Percentiles rank a stretch among this genome's conserved stretches.
phyloP scores from a whole-genome alignment of 2,113 vertebrate genomes.

The Psittacula cyanocephala region DNA sequence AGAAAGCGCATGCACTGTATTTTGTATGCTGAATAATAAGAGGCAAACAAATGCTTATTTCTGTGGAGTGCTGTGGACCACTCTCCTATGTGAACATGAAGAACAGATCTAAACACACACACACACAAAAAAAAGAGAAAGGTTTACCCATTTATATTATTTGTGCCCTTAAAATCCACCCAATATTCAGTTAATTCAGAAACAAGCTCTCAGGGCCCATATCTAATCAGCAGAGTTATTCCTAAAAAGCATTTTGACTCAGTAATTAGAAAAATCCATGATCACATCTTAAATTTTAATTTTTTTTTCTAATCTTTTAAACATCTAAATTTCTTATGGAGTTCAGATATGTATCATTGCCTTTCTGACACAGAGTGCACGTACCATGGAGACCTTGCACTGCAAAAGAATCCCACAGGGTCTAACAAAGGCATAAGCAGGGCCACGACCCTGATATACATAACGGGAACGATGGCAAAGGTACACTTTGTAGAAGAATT shows the following conservation, averaged over 20 bases:
- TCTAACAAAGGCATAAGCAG: neutral
- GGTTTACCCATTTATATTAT: neutral
- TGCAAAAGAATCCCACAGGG: neutral
- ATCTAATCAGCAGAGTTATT: neutral
- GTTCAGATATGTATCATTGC: neutral
- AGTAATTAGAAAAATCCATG: neutral
- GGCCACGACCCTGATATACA: neutral
- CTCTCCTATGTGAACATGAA: neutral
- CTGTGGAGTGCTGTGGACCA: neutral
- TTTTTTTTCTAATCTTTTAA: neutral
- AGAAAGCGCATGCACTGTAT: neutral
- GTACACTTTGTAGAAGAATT: neutral
- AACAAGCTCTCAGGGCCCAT: neutral
- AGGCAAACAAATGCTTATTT: neutral
- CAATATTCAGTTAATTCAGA: neutral
- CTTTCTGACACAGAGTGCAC: neutral
- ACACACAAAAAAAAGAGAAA: neutral
- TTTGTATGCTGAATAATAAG: neutral
- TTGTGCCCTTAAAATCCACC: neutral
- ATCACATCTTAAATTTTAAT: neutral
- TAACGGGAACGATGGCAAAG: neutral
- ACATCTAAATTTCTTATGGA: fast-evolving
- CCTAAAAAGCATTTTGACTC: neutral
- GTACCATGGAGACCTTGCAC: neutral
- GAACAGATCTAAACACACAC: too few relatives aligned